These are phyloP conservation scores for Neoascia interrupta DNA, from an alignment of 2,888 invertebrate genomes.

Conservation along the genomic window DNA sequence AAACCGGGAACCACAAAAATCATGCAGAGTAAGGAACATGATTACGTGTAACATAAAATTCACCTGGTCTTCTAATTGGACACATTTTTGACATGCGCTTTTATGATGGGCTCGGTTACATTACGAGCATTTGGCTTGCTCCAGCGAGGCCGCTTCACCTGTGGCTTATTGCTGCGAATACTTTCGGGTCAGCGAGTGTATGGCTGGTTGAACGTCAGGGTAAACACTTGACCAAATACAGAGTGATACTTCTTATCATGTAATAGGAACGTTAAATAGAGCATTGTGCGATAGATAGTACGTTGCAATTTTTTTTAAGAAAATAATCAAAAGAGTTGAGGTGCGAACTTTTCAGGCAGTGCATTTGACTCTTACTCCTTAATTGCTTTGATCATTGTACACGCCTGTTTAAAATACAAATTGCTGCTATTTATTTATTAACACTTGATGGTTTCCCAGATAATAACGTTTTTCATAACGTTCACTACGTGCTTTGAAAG, in stretches of 20 bases:
- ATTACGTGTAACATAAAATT: slow-evolving; percentile 68
- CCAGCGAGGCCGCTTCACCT: slow-evolving; percentile 20
- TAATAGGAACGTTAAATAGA: slow-evolving; percentile 15
- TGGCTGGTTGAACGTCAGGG: not conserved
- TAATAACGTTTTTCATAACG: too few relatives aligned
- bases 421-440: too few relatives aligned
- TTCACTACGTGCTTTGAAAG: too few relatives aligned
- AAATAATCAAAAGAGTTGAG: slow-evolving; percentile 23
- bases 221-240: slow-evolving; percentile 6
- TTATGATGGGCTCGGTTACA: slow-evolving; percentile 43
- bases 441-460: too few relatives aligned
- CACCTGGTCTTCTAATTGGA: slow-evolving; percentile 67
- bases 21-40: slow-evolving; percentile 65
- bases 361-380: not conserved
- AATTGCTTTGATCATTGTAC: too few relatives aligned
- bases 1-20: slow-evolving; percentile 22
- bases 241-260: slow-evolving; percentile 21
- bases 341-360: not conserved
- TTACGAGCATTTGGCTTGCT: slow-evolving; percentile 15
- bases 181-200: slow-evolving; percentile 1
- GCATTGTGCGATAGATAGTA: slow-evolving; percentile 3
- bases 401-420: too few relatives aligned
- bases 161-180: slow-evolving; percentile 31
- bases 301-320: not conserved
- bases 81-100: slow-evolving; percentile 68